Evolutionary conservation across 2,113 vertebrate species (phyloP).

Genomic region (Phaethon lepturus): DNA sequence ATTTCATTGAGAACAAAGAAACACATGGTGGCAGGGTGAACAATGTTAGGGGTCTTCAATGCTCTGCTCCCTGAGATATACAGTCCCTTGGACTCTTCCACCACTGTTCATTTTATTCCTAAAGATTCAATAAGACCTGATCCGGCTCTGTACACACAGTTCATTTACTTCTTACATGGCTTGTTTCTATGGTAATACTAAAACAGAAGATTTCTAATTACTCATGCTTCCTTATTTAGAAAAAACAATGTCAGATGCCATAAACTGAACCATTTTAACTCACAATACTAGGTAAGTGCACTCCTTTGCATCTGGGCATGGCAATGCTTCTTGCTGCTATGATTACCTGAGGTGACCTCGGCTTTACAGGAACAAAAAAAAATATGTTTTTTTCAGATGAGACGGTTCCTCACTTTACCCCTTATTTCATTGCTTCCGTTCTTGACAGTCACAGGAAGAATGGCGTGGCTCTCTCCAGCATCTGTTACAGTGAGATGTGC

Average conservation of each 20-base stretch:
- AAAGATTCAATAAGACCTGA: background rate
- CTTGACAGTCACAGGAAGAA: background rate
- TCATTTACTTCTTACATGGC: background rate
- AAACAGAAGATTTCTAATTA: conserved; percentile 56
- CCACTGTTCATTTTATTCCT: background rate
- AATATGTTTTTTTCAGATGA: background rate
- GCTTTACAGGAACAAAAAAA: background rate
- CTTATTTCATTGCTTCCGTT: background rate
- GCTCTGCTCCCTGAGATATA: background rate
- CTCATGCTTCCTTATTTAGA: conserved; percentile 42
- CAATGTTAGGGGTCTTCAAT: background rate
- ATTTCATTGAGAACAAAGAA: conserved; percentile 66
- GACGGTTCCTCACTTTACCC: background rate
- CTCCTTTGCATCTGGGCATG: background rate
- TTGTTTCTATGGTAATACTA: conserved; percentile 63
- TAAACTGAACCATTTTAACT: background rate
- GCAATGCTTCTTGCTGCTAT: background rate
- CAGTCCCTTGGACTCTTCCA: background rate
- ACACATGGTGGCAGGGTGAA: conserved; percentile 34
- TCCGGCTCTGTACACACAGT: background rate
- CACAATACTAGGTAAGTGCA: background rate
- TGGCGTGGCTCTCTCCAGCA: background rate
- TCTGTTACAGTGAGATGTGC: background rate
- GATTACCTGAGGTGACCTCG: background rate
- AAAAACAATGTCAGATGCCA: background rate